These are phyloP conservation scores for Archivesica marissinica DNA, from an alignment of 1,140 invertebrate species.

Conservation along the genomic window DNA sequence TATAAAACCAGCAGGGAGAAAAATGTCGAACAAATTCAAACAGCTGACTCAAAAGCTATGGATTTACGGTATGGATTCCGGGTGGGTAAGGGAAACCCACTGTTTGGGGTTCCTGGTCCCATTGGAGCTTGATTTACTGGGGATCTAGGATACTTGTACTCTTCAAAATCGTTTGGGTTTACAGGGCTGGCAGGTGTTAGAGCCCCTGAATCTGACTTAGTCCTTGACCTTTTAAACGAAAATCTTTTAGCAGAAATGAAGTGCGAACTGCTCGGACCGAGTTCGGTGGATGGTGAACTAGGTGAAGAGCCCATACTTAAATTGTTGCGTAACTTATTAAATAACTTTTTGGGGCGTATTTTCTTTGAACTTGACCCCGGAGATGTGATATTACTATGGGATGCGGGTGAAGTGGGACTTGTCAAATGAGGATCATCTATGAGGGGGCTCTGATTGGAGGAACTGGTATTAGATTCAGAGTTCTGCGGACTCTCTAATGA, in stretches of 20 bases:
- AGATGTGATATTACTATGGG: slow-evolving; percentile 22
- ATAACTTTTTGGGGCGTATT: slow-evolving; percentile 67
- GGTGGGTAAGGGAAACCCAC: slow-evolving; percentile 11
- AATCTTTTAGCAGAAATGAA: slow-evolving; percentile 63
- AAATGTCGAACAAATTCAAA: too few relatives aligned
- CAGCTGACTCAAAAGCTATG: slow-evolving; percentile 66
- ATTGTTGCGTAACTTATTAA: slow-evolving; percentile 60
- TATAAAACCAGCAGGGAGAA: background rate
- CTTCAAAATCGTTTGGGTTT: background rate
- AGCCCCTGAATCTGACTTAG: slow-evolving; percentile 57
- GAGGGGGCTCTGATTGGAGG: slow-evolving; percentile 25
- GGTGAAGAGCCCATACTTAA: slow-evolving; percentile 53
- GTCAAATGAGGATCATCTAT: background rate
- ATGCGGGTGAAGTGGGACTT: slow-evolving; percentile 28
- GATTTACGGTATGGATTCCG: slow-evolving; percentile 52
- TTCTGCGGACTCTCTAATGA: slow-evolving; percentile 51
- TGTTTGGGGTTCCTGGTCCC: slow-evolving; percentile 38
- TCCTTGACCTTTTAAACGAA: slow-evolving; percentile 69
- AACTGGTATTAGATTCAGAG: slow-evolving; percentile 11
- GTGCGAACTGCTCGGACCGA: slow-evolving; percentile 37
- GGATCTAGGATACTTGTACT: slow-evolving; percentile 46
- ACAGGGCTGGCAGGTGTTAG: slow-evolving; percentile 41
- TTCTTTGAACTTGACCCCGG: slow-evolving; percentile 35
- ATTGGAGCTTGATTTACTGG: slow-evolving; percentile 61
- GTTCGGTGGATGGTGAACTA: slow-evolving; percentile 57